Percentiles rank a stretch among this genome's conserved stretches.
Conservation (phyloP, 2,888 invertebrate genomes). For the Camptogramma bilineatum region DNA sequence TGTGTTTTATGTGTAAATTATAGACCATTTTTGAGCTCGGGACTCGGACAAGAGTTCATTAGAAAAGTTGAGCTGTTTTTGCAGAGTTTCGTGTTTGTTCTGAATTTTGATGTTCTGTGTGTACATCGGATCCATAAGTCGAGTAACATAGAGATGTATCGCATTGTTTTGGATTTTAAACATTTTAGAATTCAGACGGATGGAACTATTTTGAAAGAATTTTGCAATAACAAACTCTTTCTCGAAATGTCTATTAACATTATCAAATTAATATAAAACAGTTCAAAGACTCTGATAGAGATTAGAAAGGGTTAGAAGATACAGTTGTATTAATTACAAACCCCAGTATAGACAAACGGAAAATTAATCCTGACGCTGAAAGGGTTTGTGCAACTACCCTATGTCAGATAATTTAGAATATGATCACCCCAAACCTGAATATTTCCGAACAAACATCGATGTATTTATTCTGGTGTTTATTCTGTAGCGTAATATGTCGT, state of each 20-base stretch:
- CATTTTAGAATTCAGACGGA: too few species aligned
- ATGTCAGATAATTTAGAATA: constrained; percentile 80
- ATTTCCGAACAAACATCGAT: constrained; percentile 83
- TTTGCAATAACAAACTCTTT: too few species aligned
- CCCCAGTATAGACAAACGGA: constrained; percentile 65
- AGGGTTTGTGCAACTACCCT: constrained; percentile 78
- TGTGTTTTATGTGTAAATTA: constrained; percentile 85
- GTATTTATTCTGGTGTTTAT: constrained; percentile 85
- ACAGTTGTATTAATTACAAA: constrained; percentile 70
- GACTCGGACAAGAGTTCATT: constrained; percentile 79
- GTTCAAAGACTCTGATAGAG: neutral
- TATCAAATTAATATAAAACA: neutral
- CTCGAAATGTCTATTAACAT: neutral
- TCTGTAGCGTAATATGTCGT: constrained; percentile 85
- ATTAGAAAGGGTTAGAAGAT: neutral
- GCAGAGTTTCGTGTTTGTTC: constrained; percentile 17
- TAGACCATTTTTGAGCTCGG: constrained; percentile 81
- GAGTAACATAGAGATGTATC: neutral
- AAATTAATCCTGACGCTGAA: constrained; percentile 79
- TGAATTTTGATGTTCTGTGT: constrained; percentile 22
- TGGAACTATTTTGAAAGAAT: too few species aligned
- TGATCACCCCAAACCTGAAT: constrained; percentile 81
- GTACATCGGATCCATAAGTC: neutral
- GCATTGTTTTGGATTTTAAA: neutral
- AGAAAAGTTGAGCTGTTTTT: constrained; percentile 65